These are phyloP conservation scores for Conomelus anceps DNA, from an alignment of 2,888 invertebrate species.

Conservation along the genomic window DNA sequence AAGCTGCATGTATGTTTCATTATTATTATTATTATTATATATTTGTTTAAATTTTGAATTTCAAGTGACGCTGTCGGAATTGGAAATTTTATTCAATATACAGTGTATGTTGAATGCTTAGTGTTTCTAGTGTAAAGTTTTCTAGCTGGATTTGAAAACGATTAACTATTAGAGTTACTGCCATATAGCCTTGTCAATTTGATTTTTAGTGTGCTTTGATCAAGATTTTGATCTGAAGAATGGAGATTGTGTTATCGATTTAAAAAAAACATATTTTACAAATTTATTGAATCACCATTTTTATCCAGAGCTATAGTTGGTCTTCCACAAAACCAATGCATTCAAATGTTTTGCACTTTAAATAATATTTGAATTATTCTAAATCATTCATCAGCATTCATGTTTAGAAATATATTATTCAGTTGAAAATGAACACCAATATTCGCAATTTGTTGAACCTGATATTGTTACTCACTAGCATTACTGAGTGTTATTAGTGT, in stretches of 20 bases:
- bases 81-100: neutral
- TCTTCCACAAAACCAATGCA: neutral
- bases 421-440: neutral
- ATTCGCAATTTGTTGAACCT: neutral
- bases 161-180: neutral
- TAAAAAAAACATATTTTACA: neutral
- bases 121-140: too few relatives aligned
- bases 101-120: neutral
- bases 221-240: neutral
- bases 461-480: too few relatives aligned
- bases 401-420: neutral
- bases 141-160: neutral
- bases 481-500: neutral
- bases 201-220: neutral
- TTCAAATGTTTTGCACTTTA: neutral
- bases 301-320: neutral
- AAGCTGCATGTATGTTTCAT: neutral
- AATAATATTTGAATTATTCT: neutral
- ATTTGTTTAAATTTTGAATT: too few relatives aligned
- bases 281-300: neutral
- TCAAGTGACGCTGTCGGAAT: neutral
- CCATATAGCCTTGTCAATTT: neutral
- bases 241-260: neutral
- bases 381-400: neutral
- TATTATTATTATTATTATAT: neutral